A percentile compares a stretch with the other conserved stretches of the same genome.
These are phyloP conservation scores for Ariopsis seemanni DNA, from an alignment of 2,113 vertebrate species.

Conservation along the genomic window DNA sequence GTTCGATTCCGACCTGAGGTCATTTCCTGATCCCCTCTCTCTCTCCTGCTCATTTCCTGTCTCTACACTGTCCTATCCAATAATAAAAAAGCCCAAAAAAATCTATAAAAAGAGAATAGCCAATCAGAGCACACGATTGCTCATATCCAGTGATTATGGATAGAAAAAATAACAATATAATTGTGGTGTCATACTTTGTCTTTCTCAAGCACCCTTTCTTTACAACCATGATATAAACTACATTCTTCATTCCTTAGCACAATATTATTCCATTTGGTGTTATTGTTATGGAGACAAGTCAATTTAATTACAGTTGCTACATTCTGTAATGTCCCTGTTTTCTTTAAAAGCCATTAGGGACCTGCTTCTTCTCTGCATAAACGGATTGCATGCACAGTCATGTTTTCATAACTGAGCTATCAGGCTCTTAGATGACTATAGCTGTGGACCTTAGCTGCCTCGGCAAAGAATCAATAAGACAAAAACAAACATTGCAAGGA, in stretches of 20 bases:
- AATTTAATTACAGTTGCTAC: conserved; percentile 1
- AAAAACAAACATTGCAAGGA: conserved; percentile 11
- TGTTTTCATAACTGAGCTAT: conserved; percentile 3
- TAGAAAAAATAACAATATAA: not conserved
- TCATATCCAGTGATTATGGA: too few relatives aligned
- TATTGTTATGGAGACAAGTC: not conserved
- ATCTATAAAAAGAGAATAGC: too few relatives aligned
- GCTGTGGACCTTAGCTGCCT: not conserved
- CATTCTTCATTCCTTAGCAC: not conserved
- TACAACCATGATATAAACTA: not conserved
- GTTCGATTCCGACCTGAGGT: too few relatives aligned
- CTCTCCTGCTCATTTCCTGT: too few relatives aligned
- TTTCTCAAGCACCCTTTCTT: not conserved
- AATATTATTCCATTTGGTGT: not conserved
- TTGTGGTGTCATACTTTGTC: not conserved
- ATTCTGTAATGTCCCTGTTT: conserved; percentile 1
- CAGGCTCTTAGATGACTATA: not conserved
- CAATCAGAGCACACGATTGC: too few relatives aligned
- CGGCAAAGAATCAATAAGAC: not conserved
- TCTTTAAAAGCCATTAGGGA: conserved; percentile 7
- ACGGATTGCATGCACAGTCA: not conserved
- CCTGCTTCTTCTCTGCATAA: not conserved
- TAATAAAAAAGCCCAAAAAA: too few relatives aligned
- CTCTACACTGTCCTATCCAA: too few relatives aligned
- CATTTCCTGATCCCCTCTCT: too few relatives aligned